Percentiles rank a stretch among this genome's conserved stretches.
Conservation (phyloP, 1,140 invertebrate species). For the Philopotamus ludificatus region DNA sequence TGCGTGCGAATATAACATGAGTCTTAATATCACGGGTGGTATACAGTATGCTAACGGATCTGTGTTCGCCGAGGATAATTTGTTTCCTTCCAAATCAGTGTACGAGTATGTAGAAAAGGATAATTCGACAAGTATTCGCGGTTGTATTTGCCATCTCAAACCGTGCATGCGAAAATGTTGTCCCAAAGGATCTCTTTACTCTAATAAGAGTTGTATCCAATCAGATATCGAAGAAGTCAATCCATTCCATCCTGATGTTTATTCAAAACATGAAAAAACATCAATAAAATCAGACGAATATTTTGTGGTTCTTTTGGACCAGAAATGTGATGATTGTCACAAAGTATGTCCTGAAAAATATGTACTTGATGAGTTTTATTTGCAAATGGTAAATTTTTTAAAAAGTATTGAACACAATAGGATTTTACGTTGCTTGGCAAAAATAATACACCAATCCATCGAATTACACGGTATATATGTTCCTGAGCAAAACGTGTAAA, state of each 20-base stretch:
- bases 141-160: constrained; percentile 28
- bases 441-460: too few species aligned
- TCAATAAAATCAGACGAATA: not conserved
- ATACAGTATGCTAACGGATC: constrained; percentile 6
- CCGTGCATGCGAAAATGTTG: constrained; percentile 36
- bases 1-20: constrained; percentile 27
- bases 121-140: constrained; percentile 2
- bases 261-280: not conserved
- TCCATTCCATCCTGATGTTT: constrained; percentile 20
- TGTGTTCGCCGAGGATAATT: constrained; percentile 7
- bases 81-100: constrained; percentile 2
- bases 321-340: not conserved
- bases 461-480: too few species aligned
- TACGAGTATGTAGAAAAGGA: constrained; percentile 15
- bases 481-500: too few species aligned
- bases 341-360: not conserved
- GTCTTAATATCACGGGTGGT: constrained; percentile 29
- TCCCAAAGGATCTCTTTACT: constrained; percentile 15
- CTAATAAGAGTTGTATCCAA: not conserved
- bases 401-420: too few species aligned
- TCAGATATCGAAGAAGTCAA: constrained; percentile 16
- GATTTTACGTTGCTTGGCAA: too few species aligned
- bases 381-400: constrained; percentile 1
- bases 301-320: not conserved
- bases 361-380: not conserved